Base-by-base conservation (phyloP, 2,113 vertebrate species). In the Meleagris gallopavo region DNA sequence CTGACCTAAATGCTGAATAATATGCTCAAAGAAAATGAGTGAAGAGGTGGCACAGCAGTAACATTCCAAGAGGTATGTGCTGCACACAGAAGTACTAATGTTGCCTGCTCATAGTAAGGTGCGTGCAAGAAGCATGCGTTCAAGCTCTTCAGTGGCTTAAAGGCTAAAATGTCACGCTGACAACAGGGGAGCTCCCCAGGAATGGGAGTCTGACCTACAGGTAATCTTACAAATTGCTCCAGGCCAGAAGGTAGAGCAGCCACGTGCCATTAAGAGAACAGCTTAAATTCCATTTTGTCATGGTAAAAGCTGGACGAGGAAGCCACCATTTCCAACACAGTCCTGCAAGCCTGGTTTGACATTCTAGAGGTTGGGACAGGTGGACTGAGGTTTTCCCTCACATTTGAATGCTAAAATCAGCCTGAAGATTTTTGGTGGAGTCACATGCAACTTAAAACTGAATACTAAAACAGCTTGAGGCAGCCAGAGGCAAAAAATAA, bases 351-450 rank as follows among this genome's bases (percentile, higher is more conserved):
- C 46, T 46, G 30, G 41, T 29, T 43, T 45, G 3, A 64, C 55
- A 29, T 46, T 84, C 67, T 58, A 62, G 30, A 80, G 79, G n/a
- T 1, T 62, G 78, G 46, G 64, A 60, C 75, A 89, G 38, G 64
- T 58, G 34, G n/a, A 38, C 40, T 70, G 72, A 91, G 55, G 29
- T 80, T 95, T 87, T 75, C 46, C 77, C 58, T 82, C 80, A 69
- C 0, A 0, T 87, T 55, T 88, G 34, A 83, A 72, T 50, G 43
- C 45, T 83, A 80, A 88, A 84, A 79, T 57, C 81, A 82, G 55
- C 75, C 58, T 58, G 65, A 58, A 66, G 55, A 86, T 86, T 80
- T 90, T 86, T 94, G 79, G 50, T 80, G 91, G 25, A 82, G 67
- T 50, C 64, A 80, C 36, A 66, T 18, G 12, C 45, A 87, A n/a